Conservation (phyloP, 1,140 invertebrate genomes). For the Procambarus clarkii region DNA sequence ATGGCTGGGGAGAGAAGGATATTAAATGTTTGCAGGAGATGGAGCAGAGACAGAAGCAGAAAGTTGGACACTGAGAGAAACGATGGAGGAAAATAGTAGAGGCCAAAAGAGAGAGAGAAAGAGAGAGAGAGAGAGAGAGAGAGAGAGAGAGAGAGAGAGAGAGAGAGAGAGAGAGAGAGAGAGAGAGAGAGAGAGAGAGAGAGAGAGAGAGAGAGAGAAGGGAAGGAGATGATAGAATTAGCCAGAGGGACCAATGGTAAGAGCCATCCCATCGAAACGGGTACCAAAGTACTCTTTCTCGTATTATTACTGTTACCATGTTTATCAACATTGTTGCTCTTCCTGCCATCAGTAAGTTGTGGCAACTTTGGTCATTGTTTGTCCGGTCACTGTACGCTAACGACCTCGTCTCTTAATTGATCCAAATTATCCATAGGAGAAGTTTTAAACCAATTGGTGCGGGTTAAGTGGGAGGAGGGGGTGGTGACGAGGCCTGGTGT, state of each 20-base stretch:
- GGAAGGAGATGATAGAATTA: neutral
- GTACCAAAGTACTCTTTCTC: no score
- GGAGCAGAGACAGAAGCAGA: neutral
- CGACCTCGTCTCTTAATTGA: neutral
- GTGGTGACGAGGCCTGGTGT: no score
- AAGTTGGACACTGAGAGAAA: slow-evolving; percentile 21
- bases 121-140: slow-evolving; percentile 6
- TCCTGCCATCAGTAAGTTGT: no score
- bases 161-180: slow-evolving; percentile 37
- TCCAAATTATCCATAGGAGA: slow-evolving; percentile 6
- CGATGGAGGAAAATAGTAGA: neutral
- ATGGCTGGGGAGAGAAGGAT: neutral
- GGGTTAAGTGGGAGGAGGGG: neutral
- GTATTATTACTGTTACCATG: no score
- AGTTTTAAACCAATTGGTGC: neutral
- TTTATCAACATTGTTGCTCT: no score
- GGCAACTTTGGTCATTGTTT: no score
- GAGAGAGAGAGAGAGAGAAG: neutral
- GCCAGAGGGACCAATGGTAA: neutral
- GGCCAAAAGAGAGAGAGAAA: neutral
- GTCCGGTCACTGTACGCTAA: no score
- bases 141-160: neutral
- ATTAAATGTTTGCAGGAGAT: no score
- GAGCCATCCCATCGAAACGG: no score
- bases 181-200: slow-evolving; percentile 12